These are phyloP conservation scores for Benitochromis conjunctus DNA, from an alignment of 2,113 vertebrate species.

Conservation along the genomic window DNA sequence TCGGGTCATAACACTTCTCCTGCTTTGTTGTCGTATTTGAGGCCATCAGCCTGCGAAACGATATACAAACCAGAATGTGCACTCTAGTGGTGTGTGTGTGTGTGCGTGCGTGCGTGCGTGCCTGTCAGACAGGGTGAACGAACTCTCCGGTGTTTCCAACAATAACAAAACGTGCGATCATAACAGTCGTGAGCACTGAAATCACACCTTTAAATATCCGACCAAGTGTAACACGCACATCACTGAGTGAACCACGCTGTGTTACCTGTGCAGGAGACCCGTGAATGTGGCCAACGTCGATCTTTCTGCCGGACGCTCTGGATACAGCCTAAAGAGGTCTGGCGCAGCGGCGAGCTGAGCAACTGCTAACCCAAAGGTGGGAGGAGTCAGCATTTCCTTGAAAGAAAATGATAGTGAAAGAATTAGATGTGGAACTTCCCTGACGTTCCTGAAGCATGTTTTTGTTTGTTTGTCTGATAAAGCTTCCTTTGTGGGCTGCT, in stretches of 20 bases:
- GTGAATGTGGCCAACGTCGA: not conserved
- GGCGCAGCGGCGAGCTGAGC: not conserved
- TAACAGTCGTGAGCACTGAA: not conserved
- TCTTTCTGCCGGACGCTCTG: not conserved
- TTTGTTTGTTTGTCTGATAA: not conserved
- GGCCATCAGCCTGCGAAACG: not conserved
- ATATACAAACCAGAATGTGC: not conserved
- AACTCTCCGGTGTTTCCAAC: not conserved
- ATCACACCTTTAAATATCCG: not conserved
- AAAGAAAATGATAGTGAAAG: not conserved
- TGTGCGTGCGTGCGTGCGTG: too few relatives aligned
- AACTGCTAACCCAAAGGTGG: rapidly evolving
- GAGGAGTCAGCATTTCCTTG: not conserved
- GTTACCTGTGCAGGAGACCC: not conserved
- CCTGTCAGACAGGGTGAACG: too few relatives aligned
- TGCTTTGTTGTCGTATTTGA: not conserved
- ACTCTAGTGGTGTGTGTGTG: too few relatives aligned
- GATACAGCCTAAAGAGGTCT: not conserved
- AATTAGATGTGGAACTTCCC: not conserved
- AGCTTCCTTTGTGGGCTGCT: not conserved
- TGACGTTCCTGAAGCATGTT: not conserved
- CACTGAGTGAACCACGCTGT: not conserved
- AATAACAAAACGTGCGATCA: not conserved
- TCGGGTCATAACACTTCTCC: not conserved
- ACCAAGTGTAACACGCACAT: not conserved